A percentile compares a stretch with the other conserved stretches of the same genome.
phyloP scores from a whole-genome alignment of 2,888 invertebrate genomes.

The Bibio marci region DNA sequence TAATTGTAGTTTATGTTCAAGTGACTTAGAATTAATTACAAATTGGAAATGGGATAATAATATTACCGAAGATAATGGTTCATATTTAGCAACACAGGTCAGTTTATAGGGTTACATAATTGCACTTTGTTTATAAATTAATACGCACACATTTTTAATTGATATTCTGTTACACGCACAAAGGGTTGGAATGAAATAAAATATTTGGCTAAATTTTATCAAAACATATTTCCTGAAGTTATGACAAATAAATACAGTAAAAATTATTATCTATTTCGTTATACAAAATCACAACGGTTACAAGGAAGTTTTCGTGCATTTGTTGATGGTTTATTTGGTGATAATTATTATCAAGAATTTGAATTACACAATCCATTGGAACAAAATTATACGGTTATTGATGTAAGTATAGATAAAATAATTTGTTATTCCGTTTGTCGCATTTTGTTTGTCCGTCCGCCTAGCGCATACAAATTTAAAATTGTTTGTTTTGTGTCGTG shows the following conservation, averaged over 20 bases:
- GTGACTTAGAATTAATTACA: constrained; percentile 46
- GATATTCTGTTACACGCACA: no score
- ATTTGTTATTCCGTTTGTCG: no score
- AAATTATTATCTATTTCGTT: constrained; percentile 40
- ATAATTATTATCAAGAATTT: no score
- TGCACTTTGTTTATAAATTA: no score
- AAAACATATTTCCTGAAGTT: constrained; percentile 43
- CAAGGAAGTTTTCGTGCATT: constrained; percentile 43
- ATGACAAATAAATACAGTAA: constrained; percentile 34
- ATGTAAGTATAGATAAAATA: no score
- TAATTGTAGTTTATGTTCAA: constrained; percentile 42
- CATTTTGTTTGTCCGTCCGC: no score
- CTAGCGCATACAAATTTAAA: no score
- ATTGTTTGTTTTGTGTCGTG: no score
- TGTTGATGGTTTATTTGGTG: constrained; percentile 40
- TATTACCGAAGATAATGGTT: constrained; percentile 38
- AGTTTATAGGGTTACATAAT: no score
- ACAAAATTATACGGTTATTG: no score
- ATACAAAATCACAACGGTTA: constrained; percentile 41
- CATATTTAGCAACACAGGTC: constrained; percentile 38
- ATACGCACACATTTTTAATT: no score
- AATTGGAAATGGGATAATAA: constrained; percentile 48
- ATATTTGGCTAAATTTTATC: constrained; percentile 48
- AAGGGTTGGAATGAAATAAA: constrained; percentile 45
- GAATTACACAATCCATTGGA: no score